These are phyloP conservation scores for Sakesphorus luctuosus DNA, from an alignment of 2,113 vertebrate genomes.

Conservation along the genomic window DNA sequence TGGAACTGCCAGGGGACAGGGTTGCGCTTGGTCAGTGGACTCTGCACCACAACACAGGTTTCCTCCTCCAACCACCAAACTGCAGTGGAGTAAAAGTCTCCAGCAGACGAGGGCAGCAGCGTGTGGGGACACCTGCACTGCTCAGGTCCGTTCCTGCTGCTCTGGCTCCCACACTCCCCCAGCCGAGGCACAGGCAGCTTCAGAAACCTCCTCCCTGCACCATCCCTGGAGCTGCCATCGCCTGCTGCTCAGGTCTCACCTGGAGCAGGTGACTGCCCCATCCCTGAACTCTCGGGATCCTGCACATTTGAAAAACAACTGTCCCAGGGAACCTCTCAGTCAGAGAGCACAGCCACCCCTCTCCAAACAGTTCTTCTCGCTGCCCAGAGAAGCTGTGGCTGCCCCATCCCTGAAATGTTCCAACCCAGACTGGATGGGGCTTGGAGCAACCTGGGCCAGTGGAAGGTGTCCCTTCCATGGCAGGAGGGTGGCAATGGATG, in stretches of 20 bases:
- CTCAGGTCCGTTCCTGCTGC: background rate
- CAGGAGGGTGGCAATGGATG: background rate
- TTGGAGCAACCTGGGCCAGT: background rate
- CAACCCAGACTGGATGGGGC: background rate
- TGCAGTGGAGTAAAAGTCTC: background rate
- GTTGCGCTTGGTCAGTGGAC: background rate
- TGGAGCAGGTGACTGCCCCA: background rate
- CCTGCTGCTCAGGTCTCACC: background rate
- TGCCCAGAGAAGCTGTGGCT: background rate
- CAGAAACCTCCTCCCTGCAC: background rate
- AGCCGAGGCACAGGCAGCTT: background rate
- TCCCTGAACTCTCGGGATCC: background rate
- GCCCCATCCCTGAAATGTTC: background rate
- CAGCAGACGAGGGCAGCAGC: background rate
- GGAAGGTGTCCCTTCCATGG: background rate
- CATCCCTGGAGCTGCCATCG: background rate
- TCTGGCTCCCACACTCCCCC: accelerated
- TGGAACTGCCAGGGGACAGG: accelerated
- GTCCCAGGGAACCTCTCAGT: background rate
- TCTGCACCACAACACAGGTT: background rate
- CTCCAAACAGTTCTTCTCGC: background rate
- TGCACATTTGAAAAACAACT: no score
- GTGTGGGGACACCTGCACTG: background rate
- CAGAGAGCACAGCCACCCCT: background rate
- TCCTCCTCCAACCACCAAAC: background rate